Base-by-base conservation (phyloP, 2,113 vertebrate species). In the Brachirus orientalis region DNA sequence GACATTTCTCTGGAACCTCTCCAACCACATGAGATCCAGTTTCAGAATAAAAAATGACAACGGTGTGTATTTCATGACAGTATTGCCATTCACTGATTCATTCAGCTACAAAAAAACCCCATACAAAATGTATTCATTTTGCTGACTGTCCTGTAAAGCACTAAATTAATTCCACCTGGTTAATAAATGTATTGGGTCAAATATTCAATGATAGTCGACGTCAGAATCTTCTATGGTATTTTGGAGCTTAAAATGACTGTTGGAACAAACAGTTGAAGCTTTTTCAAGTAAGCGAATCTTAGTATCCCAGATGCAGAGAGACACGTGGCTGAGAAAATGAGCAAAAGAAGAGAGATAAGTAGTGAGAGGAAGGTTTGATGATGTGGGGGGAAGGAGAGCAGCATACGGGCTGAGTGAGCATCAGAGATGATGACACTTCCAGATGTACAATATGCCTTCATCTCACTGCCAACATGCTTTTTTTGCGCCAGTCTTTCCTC, bases 381-480 rank as follows among this genome's bases (percentile, higher is more conserved):
- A 58, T 33, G 71, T 64, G 52, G 18, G 53, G 55, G 64, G 52
- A 53, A 43, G 38, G 3, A 52, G 6, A 19, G 60, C 37, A 48
- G 51, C 37, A 56, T 38, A 56, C 57, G 47, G 62, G 55, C 45
- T 12, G 72, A 55, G 59, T 51, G 36, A 47, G 53, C 47, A 18
- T 63, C 20, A 51, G 56, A 62, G 19, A 35, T 63, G 53, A 78
- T 78, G 72, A 72, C 53, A 48, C 75, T 67, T 76, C 71, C 75
- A 86, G 78, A 84, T 84, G 68, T 73, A 63, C 55, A 63, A n/a
- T 44, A 19, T 9, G 43, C n/a, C 13, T 51, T 10, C 63, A n/a
- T 62, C 45, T 40, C 17, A 5, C 50, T 75, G 56, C 50, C 50
- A 63, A 59, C 43, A 55, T 28, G 43, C 67, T 56, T 41, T 37